Conservation (phyloP, 1,140 invertebrate species). For the Drosophila chauvacae region DNA sequence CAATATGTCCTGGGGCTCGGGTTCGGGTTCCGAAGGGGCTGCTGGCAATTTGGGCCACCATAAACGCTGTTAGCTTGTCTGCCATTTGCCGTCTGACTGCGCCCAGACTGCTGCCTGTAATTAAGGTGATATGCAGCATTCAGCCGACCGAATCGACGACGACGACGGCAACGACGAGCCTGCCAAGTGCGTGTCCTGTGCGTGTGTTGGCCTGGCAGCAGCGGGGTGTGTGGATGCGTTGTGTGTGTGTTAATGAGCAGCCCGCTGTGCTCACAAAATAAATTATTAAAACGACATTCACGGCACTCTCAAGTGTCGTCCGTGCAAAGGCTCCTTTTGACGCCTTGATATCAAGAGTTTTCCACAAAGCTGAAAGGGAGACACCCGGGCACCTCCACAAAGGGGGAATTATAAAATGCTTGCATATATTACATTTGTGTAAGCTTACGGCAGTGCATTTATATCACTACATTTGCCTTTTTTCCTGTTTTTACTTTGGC, state of each 20-base stretch:
- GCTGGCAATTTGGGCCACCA: conserved; percentile 65
- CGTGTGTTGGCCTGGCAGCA: conserved; percentile 32
- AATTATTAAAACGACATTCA: conserved; percentile 78
- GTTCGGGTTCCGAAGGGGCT: not conserved
- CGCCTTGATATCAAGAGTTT: conserved; percentile 33
- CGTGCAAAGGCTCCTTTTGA: conserved; percentile 45
- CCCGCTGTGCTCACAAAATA: conserved; percentile 72
- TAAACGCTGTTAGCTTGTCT: conserved; percentile 77
- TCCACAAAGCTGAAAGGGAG: conserved; percentile 9
- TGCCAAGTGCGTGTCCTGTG: conserved; percentile 74
- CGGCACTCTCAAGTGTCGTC: conserved; percentile 44
- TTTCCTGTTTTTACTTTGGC: not conserved
- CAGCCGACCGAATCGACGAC: conserved; percentile 62
- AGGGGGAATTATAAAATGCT: conserved; percentile 28
- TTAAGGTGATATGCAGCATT: conserved; percentile 79
- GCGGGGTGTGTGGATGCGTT: conserved; percentile 5
- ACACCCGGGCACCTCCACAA: conserved; percentile 11
- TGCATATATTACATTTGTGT: conserved; percentile 17
- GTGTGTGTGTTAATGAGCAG: conserved; percentile 76
- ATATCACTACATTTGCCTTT: conserved; percentile 2
- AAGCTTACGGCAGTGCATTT: not conserved
- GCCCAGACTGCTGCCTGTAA: conserved; percentile 80
- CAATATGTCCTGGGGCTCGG: conserved; percentile 53
- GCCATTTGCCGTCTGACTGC: conserved; percentile 79
- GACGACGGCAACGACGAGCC: conserved; percentile 30